Base-by-base conservation (phyloP, 1,140 invertebrate species). In the Polyergus mexicanus region DNA sequence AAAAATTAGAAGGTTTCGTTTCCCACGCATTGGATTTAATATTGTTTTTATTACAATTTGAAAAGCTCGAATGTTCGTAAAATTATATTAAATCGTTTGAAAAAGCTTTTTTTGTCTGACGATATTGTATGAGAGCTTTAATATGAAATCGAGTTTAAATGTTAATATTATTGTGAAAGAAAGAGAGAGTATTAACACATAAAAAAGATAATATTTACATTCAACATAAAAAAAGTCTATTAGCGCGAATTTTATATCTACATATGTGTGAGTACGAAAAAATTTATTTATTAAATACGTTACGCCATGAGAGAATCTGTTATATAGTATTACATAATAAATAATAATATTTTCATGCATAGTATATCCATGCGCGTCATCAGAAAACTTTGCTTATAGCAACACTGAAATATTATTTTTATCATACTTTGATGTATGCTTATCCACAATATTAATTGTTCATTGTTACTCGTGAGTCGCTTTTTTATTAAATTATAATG, bases 261-360 rank as follows among this genome's bases (percentile, higher is more conserved):
- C 47, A n/a, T 41, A 76, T 16, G 32, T 16, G 32, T 16, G 10
- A 41, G 16, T 16, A 54, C 5, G 47, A 22, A 81, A 78, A 71
- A 41, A 8, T 72, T 81, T 71, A 44, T 81, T 81, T 81, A 81
- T 81, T 58, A 81, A 51, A 71, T 71, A 66, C 54, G 60, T 72
- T 58, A 25, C 78, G 44, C 10, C 44, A 25, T 44, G 66, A 44
- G 66, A 62, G 19, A 60, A 25, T 11, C 60, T 56, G 54, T 58
- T 72, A 35, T 58, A 58, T 28, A 44, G 51, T 68, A 60, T 81
- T 81, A 81, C 38, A 81, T 81, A 81, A 81, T 72, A 72, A 72
- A 81, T 81, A 66, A 51, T 72, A 81, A 81, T 81, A 72, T 71
- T 81, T 81, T 81, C 78, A 81, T 81, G 78, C 78, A 81, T 81